Evolutionary conservation across 2,888 invertebrate species (phyloP).

Genomic region (Caradrina clavipalpis): DNA sequence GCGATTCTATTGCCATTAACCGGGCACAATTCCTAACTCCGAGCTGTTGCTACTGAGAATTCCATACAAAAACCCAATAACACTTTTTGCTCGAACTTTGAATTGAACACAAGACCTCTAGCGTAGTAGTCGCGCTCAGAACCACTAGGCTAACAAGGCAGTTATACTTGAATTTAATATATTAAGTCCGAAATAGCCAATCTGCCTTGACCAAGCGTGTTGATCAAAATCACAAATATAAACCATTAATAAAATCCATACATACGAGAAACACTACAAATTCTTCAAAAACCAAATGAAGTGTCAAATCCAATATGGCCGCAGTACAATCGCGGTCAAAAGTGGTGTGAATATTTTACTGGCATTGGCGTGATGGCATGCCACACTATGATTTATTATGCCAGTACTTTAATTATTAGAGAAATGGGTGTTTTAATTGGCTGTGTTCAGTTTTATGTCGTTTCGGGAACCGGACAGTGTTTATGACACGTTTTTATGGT

Average conservation of each 20-base stretch:
- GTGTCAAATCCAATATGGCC: slow-evolving; percentile 60
- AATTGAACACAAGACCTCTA: no score
- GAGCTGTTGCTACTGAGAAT: no score
- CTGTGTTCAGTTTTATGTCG: slow-evolving; percentile 5
- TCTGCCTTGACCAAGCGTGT: no score
- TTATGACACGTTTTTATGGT: slow-evolving; percentile 12
- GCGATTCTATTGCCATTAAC: no score
- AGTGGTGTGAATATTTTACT: slow-evolving; percentile 57
- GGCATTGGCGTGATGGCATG: slow-evolving; percentile 50
- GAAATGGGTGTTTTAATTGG: slow-evolving; percentile 50
- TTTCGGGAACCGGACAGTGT: slow-evolving; percentile 8
- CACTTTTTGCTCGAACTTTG: no score
- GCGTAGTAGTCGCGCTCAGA: no score
- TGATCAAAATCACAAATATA: background rate
- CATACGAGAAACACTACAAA: slow-evolving; percentile 12
- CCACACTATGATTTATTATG: slow-evolving; percentile 56
- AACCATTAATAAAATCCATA: slow-evolving; percentile 1
- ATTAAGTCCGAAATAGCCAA: no score
- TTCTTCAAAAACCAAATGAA: slow-evolving; percentile 36
- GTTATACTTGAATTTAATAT: no score
- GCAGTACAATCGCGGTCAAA: slow-evolving; percentile 34
- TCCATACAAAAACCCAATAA: no score
- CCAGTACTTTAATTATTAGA: slow-evolving; percentile 46
- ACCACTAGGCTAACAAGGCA: no score
- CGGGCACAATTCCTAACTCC: no score